Base-by-base conservation (phyloP, 2,797 vertebrate species). In the Girardinus metallicus region DNA sequence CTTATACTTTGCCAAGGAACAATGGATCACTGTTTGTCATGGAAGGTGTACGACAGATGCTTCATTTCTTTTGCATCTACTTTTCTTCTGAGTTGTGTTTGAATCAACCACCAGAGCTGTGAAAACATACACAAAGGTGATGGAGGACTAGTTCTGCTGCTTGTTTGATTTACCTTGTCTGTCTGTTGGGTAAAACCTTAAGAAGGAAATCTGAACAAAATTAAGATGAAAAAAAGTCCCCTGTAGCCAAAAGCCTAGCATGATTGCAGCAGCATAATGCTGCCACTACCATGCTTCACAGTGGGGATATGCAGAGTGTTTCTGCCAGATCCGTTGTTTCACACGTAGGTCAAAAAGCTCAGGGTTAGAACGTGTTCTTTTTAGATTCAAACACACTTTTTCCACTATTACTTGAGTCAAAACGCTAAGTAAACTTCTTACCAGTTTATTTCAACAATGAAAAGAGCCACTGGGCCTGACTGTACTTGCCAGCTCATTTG, bases 401-500 rank as follows among this genome's bases (percentile, higher is more conserved):
- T 41, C 21, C 64, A 23, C 36, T 26, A 41, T 26, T 23, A 10
- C 9, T 41, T n/a, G 11, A 26, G 23, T 43, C 66, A 68, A 41
- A 39, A 39, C 41, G 21, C 18, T 23, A 11, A 13, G 64, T 26
- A 23, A 43, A 41, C 18, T 41, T 41, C 21, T 68, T 18, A 10
- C 6, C 18, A 31, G 57, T 34, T 62, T 31, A 29, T 18, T 62
- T 62, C 13, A 31, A 62, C 57, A 62, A 62, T 62, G 86, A 75
- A 83, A 73, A 0, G 68, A 88, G 87, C 75, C 77, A 86, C 81
- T 80, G 91, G 94, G 93, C 95, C 84, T 95, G 95, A 95, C 93
- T 93, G 83, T 91, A 93, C 96, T 95, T 95, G 95, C 94, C 90
- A 86, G 89, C 88, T 87, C 86, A 83, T 92, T 93, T 88, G 89